Conservation (phyloP, 2,888 invertebrate species). For the Pyrrhosoma nymphula region DNA sequence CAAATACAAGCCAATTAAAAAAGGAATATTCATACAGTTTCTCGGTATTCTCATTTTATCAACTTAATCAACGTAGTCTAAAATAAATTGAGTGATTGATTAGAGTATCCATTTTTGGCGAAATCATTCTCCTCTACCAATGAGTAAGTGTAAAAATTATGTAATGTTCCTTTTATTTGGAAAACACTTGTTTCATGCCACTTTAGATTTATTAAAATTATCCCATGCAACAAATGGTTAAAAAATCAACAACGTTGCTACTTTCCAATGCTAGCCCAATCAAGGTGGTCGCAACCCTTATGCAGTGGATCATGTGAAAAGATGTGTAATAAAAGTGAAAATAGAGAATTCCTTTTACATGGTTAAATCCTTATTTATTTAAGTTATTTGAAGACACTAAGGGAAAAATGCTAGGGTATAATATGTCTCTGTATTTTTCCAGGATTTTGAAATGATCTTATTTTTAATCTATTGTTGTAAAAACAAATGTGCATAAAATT, state of each 20-base stretch:
- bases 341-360: conserved; percentile 30
- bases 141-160: too few relatives aligned
- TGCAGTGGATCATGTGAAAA: neutral
- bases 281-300: neutral
- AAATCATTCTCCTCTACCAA: too few relatives aligned
- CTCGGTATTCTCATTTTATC: neutral
- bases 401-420: neutral
- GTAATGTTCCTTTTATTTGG: too few relatives aligned
- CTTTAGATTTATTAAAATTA: too few relatives aligned
- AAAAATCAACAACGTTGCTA: too few relatives aligned
- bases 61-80: neutral
- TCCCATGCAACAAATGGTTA: too few relatives aligned
- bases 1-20: neutral
- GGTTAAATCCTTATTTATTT: conserved; percentile 63
- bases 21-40: neutral
- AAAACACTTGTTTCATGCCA: too few relatives aligned
- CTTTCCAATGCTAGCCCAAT: neutral
- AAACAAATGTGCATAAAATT: conserved; percentile 17
- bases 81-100: too few relatives aligned
- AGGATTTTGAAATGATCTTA: conserved; percentile 7
- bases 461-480: conserved; percentile 28
- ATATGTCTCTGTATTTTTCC: neutral
- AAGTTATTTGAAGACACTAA: conserved; percentile 50
- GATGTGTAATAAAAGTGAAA: conserved; percentile 41
- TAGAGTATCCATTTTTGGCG: too few relatives aligned